These are phyloP conservation scores for Dendronephthya gigantea DNA, from an alignment of 64 coral and sea anemone genomes.

Conservation along the genomic window DNA sequence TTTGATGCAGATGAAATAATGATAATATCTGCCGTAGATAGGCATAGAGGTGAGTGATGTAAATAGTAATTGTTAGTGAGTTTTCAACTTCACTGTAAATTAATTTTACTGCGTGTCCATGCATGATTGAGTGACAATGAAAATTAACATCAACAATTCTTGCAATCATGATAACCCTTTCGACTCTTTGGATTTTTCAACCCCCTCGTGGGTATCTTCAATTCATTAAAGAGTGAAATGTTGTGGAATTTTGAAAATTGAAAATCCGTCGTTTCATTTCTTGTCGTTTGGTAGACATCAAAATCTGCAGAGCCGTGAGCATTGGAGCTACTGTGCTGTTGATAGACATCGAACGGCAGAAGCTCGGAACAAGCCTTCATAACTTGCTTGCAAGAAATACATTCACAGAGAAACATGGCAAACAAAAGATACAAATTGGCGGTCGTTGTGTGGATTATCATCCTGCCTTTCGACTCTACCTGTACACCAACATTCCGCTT, in stretches of 20 bases:
- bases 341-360: slow-evolving; percentile 62
- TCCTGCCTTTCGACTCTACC: slow-evolving; percentile 68
- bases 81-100: no score
- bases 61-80: no score
- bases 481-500: slow-evolving; percentile 55
- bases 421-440: slow-evolving; percentile 43
- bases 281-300: background rate
- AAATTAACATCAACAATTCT: no score
- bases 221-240: no score
- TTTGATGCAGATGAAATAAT: slow-evolving; percentile 43
- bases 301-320: slow-evolving; percentile 59
- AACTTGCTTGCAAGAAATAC: slow-evolving; percentile 58
- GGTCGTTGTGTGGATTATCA: slow-evolving; percentile 54
- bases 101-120: no score
- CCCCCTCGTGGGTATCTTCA: no score
- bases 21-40: slow-evolving; percentile 61
- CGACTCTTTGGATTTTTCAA: no score
- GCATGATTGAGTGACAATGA: no score
- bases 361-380: slow-evolving; percentile 44
- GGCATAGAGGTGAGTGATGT: slow-evolving; percentile 41
- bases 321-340: slow-evolving; percentile 57
- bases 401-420: slow-evolving; percentile 47
- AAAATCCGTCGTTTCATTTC: background rate
- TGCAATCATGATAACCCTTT: no score
- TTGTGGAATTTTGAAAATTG: background rate